Base-by-base conservation (phyloP, 2,888 invertebrate genomes). In the Ochlodes sylvanus region DNA sequence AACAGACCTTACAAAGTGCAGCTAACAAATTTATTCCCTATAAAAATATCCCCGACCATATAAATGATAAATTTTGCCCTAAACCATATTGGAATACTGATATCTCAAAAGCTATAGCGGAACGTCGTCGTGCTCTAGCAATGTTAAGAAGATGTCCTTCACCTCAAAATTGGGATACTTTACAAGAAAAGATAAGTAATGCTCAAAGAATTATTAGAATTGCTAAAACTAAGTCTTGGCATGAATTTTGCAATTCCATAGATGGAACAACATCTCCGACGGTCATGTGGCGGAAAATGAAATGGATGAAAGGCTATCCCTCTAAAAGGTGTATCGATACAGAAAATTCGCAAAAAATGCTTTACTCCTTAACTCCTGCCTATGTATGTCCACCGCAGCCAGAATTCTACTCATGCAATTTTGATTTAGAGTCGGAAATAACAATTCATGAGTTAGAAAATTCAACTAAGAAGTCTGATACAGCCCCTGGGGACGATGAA, bases 41-140 rank as follows among this genome's bases (percentile, higher is more conserved):
- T 41, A 71, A 17, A 2, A 66, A 57, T 42, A 34, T 66, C n/a
- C 50, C 58, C 9, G 38, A 41, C 12, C 50, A 63, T 21, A 52
- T 55, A 4, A n/a, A 21, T 62, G 63, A 17, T 50, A 71, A 68
- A 42, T 73, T 71, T 68, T 60, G 4, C 1, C 76, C 76, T 0
- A 78, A 76, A 66, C 68, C 72, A 4, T 80, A 77, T 38, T 80
- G 78, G 77, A 75, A 68, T 50, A 0, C 63, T 15, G 42, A 69
- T 1, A 19, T 78, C 10, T 78, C 77, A 5, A 73, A 70, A 66
- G 42, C 60, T 1, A 73, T 77, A 0, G 76, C 74, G 0, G 64
- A 72, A 54, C 73, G 77, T 3, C 63, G 77, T 7, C 62, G 69
- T 19, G 75, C 76, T 0, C 52, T 80, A 7, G 42, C 72, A 1